Base-by-base conservation (phyloP, 2,113 vertebrate genomes). In the Malurus elegans region DNA sequence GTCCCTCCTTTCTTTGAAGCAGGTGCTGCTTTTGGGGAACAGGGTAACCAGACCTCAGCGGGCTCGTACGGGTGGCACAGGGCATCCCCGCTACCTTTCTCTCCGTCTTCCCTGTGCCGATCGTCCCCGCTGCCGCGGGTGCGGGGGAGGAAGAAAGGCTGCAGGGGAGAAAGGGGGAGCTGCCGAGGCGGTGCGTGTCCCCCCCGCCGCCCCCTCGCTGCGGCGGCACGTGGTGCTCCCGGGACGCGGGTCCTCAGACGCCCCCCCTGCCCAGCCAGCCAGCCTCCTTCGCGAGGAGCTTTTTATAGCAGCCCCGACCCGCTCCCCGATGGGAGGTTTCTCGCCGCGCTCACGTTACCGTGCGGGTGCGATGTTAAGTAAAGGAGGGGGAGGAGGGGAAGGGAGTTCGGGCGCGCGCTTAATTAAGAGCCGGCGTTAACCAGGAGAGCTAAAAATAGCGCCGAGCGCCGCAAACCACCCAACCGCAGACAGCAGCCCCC, bases 261-360 rank as follows among this genome's bases (percentile, higher is more conserved):
- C 74, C 50, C 74, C 36, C 45, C 58, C 3, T 38, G 56, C 48
- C 65, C 69, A 54, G 44, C 18, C 10, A 74, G 71, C 56, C 81
- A 50, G 71, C 53, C 82, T 67, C 53, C 74, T 48, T 26, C 16
- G 64, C 60, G 15, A 57, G 40, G 62, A 92, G 90, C 88, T 95
- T 95, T 95, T 92, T 90, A 78, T 95, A 96, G 94, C 88, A 62
- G 32, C 74, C 20, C 53, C 29, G 76, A 42, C 45, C 26, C 60
- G 66, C 75, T 76, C 54, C 82, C 31, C 71, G 12, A 57, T 14
- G 74, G 57, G 60, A 80, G 48, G 24, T 20, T 78, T 60, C 74
- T 89, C 82, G 42, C 73, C 45, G 42, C 76, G 42, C 90, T 88
- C 94, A 60, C 87, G 83, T 81, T 94, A 32, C 60, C 12, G 50